These are phyloP conservation scores for Struthidea cinerea DNA, from an alignment of 2,113 vertebrate genomes.

Conservation along the genomic window DNA sequence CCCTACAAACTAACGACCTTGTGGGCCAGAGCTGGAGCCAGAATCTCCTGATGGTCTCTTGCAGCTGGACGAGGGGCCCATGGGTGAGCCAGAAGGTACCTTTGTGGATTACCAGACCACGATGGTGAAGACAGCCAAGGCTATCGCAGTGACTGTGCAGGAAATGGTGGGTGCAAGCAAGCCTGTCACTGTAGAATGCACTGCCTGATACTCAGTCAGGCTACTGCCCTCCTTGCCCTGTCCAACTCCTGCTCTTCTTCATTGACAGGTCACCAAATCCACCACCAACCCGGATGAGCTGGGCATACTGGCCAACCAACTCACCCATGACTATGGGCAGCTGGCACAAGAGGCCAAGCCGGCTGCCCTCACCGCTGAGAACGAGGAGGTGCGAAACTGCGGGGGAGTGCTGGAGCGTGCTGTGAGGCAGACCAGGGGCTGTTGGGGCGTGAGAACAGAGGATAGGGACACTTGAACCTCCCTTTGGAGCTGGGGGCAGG, in stretches of 20 bases:
- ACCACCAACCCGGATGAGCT: constrained; percentile 93
- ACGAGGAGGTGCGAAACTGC: constrained; percentile 77
- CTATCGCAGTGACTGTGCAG: constrained; percentile 95
- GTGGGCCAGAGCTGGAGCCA: background rate
- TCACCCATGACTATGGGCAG: constrained; percentile 92
- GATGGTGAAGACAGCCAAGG: constrained; percentile 97
- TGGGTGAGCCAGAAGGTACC: constrained; percentile 87
- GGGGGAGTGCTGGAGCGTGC: background rate
- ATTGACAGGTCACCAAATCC: constrained; percentile 90
- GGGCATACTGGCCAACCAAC: constrained; percentile 89
- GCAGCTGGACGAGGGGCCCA: constrained; percentile 84
- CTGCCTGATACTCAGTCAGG: background rate
- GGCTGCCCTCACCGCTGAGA: constrained; percentile 90
- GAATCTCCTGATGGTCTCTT: background rate
- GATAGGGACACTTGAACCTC: background rate
- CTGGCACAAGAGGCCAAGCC: constrained; percentile 89
- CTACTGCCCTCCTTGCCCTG: background rate
- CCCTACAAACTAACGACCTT: background rate
- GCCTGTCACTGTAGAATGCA: background rate
- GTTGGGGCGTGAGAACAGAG: background rate
- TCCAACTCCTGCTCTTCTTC: background rate
- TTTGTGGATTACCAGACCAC: constrained; percentile 99
- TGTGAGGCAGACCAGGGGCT: background rate
- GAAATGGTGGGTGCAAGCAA: constrained; percentile 84
- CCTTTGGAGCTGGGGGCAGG: rapidly evolving